Evolutionary conservation across 1,140 invertebrate species (phyloP).

Genomic region (Drosophila erecta): DNA sequence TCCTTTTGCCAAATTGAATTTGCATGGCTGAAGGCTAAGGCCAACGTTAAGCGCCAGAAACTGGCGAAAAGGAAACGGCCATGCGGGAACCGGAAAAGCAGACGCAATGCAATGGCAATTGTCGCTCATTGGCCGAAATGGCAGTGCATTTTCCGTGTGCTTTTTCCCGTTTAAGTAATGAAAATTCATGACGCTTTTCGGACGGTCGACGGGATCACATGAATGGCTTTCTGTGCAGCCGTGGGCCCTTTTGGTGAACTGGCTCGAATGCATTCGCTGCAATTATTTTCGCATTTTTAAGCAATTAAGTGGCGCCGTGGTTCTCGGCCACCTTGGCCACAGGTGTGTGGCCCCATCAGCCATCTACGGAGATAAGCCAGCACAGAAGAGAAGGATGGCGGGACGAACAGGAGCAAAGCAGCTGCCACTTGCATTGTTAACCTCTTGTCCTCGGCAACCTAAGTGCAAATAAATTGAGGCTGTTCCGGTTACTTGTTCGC

Average conservation of each 20-base stretch:
- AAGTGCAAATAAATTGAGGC: slow-evolving; percentile 81
- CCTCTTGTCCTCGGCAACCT: slow-evolving; percentile 66
- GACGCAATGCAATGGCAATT: slow-evolving; percentile 48
- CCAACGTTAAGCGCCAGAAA: slow-evolving; percentile 44
- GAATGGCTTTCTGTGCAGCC: slow-evolving; percentile 16
- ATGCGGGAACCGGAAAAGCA: slow-evolving; percentile 9
- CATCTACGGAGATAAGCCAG: slow-evolving; percentile 47
- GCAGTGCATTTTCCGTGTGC: slow-evolving; percentile 49
- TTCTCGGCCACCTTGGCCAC: slow-evolving; percentile 45
- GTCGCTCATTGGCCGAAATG: slow-evolving; percentile 58
- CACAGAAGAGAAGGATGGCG: neutral
- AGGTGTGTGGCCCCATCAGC: slow-evolving; percentile 57
- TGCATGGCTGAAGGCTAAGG: slow-evolving; percentile 70
- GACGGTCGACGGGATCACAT: slow-evolving; percentile 4
- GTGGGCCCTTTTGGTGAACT: slow-evolving; percentile 12
- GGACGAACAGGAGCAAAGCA: slow-evolving; percentile 21
- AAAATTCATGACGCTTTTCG: slow-evolving; percentile 58
- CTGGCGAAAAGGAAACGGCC: slow-evolving; percentile 10
- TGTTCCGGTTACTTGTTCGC: slow-evolving; percentile 44
- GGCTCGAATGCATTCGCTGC: slow-evolving; percentile 49
- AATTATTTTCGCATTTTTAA: slow-evolving; percentile 77
- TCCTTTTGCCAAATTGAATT: slow-evolving; percentile 71
- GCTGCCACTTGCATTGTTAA: slow-evolving; percentile 69
- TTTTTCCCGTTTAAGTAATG: slow-evolving; percentile 56
- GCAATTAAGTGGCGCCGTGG: slow-evolving; percentile 63